Evolutionary conservation across 2,797 vertebrate species (phyloP).

Genomic region (Pantherophis alleghaniensis): DNA sequence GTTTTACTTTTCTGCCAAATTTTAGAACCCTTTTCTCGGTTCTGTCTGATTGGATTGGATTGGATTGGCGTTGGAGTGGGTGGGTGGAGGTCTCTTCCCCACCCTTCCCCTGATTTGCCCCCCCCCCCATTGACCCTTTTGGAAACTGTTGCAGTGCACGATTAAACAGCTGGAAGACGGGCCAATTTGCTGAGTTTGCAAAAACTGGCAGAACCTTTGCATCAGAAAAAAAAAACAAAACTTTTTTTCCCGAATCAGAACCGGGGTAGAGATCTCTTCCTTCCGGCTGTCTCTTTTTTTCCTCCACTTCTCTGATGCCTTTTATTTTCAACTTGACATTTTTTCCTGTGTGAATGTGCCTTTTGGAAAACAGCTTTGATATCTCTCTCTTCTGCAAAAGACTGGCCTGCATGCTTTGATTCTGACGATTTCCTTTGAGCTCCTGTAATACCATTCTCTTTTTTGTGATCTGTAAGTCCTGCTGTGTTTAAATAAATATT

Average conservation of each 20-base stretch:
- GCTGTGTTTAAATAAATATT: constrained; percentile 92
- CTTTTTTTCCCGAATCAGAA: constrained; percentile 81
- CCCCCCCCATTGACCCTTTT: not conserved
- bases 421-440: constrained; percentile 72
- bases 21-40: constrained; percentile 32
- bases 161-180: constrained; percentile 78
- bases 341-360: constrained; percentile 92
- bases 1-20: constrained; percentile 58
- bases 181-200: constrained; percentile 69
- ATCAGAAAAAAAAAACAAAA: constrained; percentile 56
- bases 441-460: constrained; percentile 91
- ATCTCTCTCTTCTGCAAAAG: constrained; percentile 79
- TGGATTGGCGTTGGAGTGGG: constrained; percentile 17
- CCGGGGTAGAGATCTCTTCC: constrained; percentile 47
- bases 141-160: constrained; percentile 27
- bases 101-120: constrained; percentile 16
- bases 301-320: constrained; percentile 75
- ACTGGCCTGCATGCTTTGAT: constrained; percentile 91
- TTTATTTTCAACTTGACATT: constrained; percentile 78
- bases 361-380: constrained; percentile 85
- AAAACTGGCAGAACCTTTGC: constrained; percentile 73
- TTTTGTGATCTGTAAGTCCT: constrained; percentile 96
- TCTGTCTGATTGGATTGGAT: constrained; percentile 32
- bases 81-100: not conserved
- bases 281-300: constrained; percentile 50